Base-by-base conservation (phyloP, 2,113 vertebrate species). In the Sakesphorus luctuosus region DNA sequence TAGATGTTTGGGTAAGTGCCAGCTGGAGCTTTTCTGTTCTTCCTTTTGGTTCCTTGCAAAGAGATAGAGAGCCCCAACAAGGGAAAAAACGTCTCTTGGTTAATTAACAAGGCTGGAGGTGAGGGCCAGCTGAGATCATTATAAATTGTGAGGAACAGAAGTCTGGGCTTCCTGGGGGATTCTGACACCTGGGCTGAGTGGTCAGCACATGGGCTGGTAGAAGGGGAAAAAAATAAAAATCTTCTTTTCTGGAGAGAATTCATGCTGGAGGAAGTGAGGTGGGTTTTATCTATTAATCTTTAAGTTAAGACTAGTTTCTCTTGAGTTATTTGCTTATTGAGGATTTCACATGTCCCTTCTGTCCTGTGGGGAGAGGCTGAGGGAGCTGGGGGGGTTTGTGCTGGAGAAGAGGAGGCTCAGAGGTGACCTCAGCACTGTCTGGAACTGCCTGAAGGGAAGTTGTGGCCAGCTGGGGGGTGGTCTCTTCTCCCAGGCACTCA, bases 161-260 rank as follows among this genome's bases (percentile, higher is more conserved):
- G 16, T 6, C 16, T 28, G 16, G 47, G 24, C 7, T 6, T 52
- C 2, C 0, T 15, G 20, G 46, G 9, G 49, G 40, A 46, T 49
- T 74, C 25, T 46, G 46, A 2, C 4, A 28, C 12, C 21, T 44
- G 20, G 35, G 21, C 6, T 91, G 50, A 18, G 58, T n/a, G 38
- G 43, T 49, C 3, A 6, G 38, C 0, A 0, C 40, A 7, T 35
- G 74, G n/a, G 33, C 5, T 50, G 43, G 1, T 1, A 28, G 43
- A 10, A 80, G 19, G 56, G 25, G 5, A 52, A 65, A 67, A 36
- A 24, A 36, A 8, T 11, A 40, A 40, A 40, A 40, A 12, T 12
- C 28, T 13, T 46, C 5, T 62, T 74, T 72, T 81, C 43, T 83
- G 5, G 2, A 5, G 10, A 62, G 25, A 81, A 38, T 58, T 83